Conservation (phyloP, 2,888 invertebrate genomes). For the Cataglyphis altisquamis region DNA sequence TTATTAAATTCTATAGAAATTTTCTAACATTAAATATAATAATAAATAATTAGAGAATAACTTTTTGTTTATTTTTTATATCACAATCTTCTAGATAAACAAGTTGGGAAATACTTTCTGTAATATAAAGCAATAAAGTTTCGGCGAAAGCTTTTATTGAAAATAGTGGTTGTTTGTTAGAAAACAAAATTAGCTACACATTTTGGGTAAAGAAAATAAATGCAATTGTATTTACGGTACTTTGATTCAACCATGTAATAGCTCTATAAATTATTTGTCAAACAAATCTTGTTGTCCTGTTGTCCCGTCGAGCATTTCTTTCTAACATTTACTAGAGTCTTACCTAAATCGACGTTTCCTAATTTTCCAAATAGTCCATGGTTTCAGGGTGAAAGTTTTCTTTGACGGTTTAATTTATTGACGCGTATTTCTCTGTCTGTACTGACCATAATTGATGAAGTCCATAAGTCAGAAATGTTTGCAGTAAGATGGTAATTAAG, state of each 20-base stretch:
- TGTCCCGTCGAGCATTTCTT: background rate
- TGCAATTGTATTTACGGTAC: background rate
- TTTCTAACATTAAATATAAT: background rate
- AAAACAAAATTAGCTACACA: background rate
- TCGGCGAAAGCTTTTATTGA: background rate
- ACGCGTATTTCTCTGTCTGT: conserved; percentile 62
- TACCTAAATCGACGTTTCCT: background rate
- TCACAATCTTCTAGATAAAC: background rate
- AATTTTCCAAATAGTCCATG: background rate
- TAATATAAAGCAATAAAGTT: background rate
- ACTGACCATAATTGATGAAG: background rate
- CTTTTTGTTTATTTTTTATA: background rate
- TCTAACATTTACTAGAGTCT: background rate
- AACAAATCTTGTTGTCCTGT: background rate
- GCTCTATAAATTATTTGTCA: background rate
- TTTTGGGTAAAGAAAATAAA: background rate
- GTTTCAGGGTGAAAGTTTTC: conserved; percentile 61
- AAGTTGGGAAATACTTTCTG: background rate
- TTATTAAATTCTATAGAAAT: background rate
- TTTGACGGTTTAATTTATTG: conserved; percentile 73
- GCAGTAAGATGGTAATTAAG: conserved; percentile 13
- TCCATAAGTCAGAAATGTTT: conserved; percentile 39
- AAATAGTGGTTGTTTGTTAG: background rate
- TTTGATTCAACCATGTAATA: background rate
- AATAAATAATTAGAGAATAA: background rate